phyloP scores from a whole-genome alignment of 92 coral and sea anemone genomes.

The Parazoanthus atlanticus region DNA sequence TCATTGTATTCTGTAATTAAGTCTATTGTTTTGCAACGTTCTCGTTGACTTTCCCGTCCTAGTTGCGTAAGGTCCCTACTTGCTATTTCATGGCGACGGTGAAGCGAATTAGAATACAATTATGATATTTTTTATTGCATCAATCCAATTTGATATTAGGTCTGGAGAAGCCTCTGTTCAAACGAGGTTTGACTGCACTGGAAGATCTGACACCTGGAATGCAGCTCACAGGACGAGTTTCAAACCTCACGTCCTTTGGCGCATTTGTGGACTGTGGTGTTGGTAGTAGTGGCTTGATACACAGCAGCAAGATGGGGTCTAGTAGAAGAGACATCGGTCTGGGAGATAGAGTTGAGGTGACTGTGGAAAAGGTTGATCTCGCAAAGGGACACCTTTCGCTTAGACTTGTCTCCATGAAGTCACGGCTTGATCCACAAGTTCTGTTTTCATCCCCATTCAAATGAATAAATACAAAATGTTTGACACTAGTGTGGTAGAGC shows the following conservation, averaged over 20 bases:
- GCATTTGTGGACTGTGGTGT: conserved; percentile 98
- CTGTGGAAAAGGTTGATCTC: conserved; percentile 61
- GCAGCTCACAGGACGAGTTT: conserved; percentile 82
- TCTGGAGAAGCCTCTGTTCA: conserved; percentile 89
- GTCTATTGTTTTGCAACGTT: no score
- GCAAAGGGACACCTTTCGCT: conserved; percentile 61
- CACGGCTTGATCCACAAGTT: conserved; percentile 66
- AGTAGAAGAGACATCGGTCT: conserved; percentile 62
- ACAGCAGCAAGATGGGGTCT: conserved; percentile 68
- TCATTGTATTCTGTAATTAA: no score
- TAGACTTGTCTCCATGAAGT: conserved; percentile 47
- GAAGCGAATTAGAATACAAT: no score
- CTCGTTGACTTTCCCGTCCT: no score
- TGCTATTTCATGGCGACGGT: no score
- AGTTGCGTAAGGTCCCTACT: no score
- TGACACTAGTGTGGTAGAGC: background rate
- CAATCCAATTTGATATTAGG: conserved; percentile 45
- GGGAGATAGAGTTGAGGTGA: conserved; percentile 87
- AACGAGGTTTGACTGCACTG: conserved; percentile 73
- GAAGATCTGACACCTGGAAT: conserved; percentile 72
- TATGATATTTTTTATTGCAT: background rate
- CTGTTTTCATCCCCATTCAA: conserved; percentile 48
- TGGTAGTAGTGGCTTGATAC: conserved; percentile 82
- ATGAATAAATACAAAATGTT: no score
- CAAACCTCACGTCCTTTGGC: conserved; percentile 94